Evolutionary conservation across 2,888 invertebrate genomes (phyloP).

Genomic region (Nematopogon swammerdamellus): DNA sequence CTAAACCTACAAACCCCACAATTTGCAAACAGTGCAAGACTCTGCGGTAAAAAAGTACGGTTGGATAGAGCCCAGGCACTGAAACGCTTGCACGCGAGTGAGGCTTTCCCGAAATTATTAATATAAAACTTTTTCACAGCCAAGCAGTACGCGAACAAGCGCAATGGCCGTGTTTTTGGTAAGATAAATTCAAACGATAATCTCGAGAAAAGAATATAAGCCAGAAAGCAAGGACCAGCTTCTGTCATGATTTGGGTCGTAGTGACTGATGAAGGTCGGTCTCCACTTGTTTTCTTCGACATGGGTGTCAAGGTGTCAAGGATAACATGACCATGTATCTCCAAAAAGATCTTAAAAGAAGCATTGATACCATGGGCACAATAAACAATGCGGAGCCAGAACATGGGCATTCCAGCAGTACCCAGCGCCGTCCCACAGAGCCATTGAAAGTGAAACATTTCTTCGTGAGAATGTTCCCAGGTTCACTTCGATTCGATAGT

Average conservation of each 20-base stretch:
- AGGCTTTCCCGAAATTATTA: not conserved
- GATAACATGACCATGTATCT: not conserved
- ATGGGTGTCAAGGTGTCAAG: slow-evolving; percentile 1
- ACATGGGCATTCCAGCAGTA: too few species aligned
- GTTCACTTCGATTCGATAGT: not conserved
- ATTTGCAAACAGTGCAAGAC: not conserved
- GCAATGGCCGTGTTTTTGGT: not conserved
- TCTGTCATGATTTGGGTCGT: too few species aligned
- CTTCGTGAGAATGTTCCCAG: not conserved
- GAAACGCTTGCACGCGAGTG: not conserved
- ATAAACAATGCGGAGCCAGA: not conserved
- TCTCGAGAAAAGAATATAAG: not conserved
- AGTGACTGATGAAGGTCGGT: too few species aligned
- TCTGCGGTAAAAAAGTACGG: not conserved
- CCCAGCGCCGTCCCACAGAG: not conserved
- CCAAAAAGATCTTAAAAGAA: not conserved
- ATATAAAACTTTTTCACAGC: not conserved
- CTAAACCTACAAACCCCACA: not conserved
- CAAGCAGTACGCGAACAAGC: not conserved
- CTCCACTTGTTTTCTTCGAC: too few species aligned
- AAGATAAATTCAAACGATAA: not conserved
- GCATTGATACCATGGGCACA: too few species aligned
- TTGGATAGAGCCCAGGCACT: not conserved
- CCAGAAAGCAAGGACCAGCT: too few species aligned
- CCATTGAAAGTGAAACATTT: not conserved